A percentile compares a stretch with the other conserved stretches of the same genome.
Evolutionary conservation across 2,888 invertebrate species (phyloP).

Genomic region (Dolichomitus sp.): DNA sequence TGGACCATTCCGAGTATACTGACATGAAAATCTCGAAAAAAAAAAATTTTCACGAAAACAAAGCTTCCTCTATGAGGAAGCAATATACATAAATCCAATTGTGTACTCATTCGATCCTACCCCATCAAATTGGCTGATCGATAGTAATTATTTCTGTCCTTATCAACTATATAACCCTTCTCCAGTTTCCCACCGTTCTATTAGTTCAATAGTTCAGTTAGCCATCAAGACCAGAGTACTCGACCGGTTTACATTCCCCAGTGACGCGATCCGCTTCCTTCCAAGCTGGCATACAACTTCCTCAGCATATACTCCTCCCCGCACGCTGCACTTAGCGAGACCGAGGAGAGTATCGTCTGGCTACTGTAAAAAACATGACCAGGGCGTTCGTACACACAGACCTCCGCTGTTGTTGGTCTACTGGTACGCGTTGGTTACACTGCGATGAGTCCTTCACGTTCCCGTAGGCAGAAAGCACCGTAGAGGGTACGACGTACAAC

Average conservation of each 20-base stretch:
- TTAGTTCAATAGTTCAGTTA: neutral
- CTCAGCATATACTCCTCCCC: slow-evolving; percentile 4
- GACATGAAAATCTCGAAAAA: no score
- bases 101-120: neutral
- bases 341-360: slow-evolving; percentile 83
- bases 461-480: slow-evolving; percentile 73
- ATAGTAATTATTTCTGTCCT: neutral
- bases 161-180: neutral
- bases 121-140: neutral
- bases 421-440: slow-evolving; percentile 80
- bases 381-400: slow-evolving; percentile 42
- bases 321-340: slow-evolving; percentile 56
- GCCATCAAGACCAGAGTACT: neutral
- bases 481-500: slow-evolving; percentile 44
- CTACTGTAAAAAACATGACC: slow-evolving; percentile 84
- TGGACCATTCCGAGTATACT: no score
- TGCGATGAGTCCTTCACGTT: slow-evolving; percentile 78
- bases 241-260: neutral
- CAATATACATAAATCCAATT: neutral
- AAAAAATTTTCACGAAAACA: no score
- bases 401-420: slow-evolving; percentile 42
- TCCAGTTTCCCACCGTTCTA: neutral
- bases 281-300: slow-evolving; percentile 33
- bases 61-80: no score
- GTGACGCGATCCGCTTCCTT: slow-evolving; percentile 38